A percentile compares a stretch with the other conserved stretches of the same genome.
Evolutionary conservation across 1,140 invertebrate species (phyloP).

Genomic region (Lucilia cuprina): DNA sequence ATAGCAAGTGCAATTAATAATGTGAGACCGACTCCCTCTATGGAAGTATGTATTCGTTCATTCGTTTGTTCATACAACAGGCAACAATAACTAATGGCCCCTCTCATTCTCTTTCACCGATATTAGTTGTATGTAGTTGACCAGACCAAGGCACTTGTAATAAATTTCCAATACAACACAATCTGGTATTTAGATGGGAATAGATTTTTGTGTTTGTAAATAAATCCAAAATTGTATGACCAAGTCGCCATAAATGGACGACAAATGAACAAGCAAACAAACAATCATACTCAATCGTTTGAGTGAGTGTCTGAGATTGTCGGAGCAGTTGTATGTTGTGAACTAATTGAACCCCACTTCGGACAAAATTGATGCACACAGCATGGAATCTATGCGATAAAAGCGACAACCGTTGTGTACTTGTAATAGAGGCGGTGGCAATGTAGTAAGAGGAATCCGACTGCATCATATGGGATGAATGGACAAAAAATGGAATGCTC

Average conservation of each 20-base stretch:
- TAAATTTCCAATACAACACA: slow-evolving; percentile 27
- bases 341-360: slow-evolving; percentile 26
- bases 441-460: not conserved
- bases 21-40: slow-evolving; percentile 23
- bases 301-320: not conserved
- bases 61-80: not conserved
- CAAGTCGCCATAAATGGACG: slow-evolving; percentile 10
- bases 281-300: not conserved
- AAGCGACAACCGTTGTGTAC: too few species aligned
- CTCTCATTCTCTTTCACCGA: not conserved
- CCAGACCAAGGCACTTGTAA: slow-evolving; percentile 23
- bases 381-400: not conserved
- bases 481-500: not conserved
- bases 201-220: slow-evolving; percentile 3
- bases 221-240: slow-evolving; percentile 21
- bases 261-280: not conserved
- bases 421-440: not conserved
- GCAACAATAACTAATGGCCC: not conserved
- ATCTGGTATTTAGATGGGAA: slow-evolving; percentile 12
- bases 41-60: not conserved
- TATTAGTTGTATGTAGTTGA: not conserved
- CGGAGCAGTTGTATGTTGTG: not conserved
- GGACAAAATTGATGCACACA: slow-evolving; percentile 26
- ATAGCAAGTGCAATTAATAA: slow-evolving; percentile 32
- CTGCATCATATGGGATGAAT: not conserved